Percentiles rank a stretch among this genome's conserved stretches.
Conservation (phyloP, 2,113 vertebrate genomes). For the Cettia cetti region DNA sequence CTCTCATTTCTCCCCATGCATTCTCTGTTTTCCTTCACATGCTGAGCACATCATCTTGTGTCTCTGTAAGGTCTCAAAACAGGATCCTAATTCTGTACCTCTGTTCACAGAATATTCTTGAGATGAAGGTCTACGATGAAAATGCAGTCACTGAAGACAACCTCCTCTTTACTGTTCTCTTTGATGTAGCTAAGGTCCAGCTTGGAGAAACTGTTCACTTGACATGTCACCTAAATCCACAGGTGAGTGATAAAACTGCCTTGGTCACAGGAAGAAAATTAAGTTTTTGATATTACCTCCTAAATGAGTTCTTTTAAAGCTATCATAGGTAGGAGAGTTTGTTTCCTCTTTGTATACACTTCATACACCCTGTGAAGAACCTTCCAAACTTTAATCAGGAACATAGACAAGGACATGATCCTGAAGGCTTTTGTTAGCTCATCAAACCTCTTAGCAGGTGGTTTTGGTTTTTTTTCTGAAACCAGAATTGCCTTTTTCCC, state of each 20-base stretch:
- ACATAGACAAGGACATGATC: neutral
- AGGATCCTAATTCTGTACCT: neutral
- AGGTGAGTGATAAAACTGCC: conserved; percentile 20
- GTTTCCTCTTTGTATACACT: neutral
- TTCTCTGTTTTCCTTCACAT: neutral
- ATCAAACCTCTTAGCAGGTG: neutral
- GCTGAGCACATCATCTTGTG: neutral
- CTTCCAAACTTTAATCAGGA: neutral
- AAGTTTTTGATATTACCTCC: neutral
- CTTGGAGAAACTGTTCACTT: conserved; percentile 41
- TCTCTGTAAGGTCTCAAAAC: neutral
- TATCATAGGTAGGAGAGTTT: neutral
- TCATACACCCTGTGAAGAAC: neutral
- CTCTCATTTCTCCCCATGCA: neutral
- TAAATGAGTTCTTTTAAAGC: neutral
- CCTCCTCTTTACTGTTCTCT: conserved; percentile 64
- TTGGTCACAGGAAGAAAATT: neutral
- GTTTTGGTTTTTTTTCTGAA: neutral
- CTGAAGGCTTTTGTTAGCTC: neutral
- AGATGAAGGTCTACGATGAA: conserved; percentile 72
- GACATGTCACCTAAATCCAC: conserved; percentile 23
- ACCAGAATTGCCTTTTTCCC: neutral
- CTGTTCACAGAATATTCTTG: conserved; percentile 72
- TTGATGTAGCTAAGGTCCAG: conserved; percentile 69
- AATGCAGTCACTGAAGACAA: conserved; percentile 61